phyloP scores from a whole-genome alignment of 2,888 invertebrate species.

The Siphonodentalium dalli region DNA sequence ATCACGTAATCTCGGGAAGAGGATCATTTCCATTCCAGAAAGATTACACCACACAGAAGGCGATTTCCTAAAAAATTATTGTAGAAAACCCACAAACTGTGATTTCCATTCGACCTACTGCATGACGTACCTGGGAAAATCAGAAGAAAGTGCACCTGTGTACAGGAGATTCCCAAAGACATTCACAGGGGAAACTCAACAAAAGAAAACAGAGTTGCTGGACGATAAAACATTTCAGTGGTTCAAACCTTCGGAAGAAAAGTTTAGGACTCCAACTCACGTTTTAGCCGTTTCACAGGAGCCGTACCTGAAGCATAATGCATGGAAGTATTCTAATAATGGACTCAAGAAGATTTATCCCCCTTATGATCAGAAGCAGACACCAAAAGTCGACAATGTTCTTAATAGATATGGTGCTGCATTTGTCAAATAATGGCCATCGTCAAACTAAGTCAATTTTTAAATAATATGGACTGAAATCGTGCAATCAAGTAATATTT shows the following conservation, averaged over 20 bases:
- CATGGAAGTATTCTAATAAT: slow-evolving; percentile 57
- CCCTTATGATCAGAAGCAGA: slow-evolving; percentile 37
- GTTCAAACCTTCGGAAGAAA: slow-evolving; percentile 30
- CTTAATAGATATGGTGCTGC: slow-evolving; percentile 42
- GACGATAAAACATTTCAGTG: slow-evolving; percentile 45
- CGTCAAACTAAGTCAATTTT: too few species aligned
- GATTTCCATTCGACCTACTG: slow-evolving; percentile 46
- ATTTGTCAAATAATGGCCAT: too few species aligned
- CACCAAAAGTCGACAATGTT: slow-evolving; percentile 35
- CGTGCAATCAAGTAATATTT: too few species aligned
- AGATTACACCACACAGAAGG: slow-evolving; percentile 50
- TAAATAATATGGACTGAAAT: too few species aligned
- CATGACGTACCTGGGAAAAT: slow-evolving; percentile 36
- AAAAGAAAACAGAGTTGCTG: slow-evolving; percentile 31
- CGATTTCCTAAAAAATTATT: slow-evolving; percentile 44
- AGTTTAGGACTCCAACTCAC: slow-evolving; percentile 42
- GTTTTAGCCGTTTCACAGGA: slow-evolving; percentile 55
- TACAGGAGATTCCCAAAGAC: slow-evolving; percentile 43
- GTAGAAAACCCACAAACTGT: slow-evolving; percentile 26
- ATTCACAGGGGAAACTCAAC: slow-evolving; percentile 35
- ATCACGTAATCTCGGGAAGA: slow-evolving; percentile 42
- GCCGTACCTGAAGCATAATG: slow-evolving; percentile 50
- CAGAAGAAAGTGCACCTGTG: slow-evolving; percentile 33
- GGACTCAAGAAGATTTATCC: slow-evolving; percentile 52
- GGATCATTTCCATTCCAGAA: slow-evolving; percentile 31